Evolutionary conservation across 2,797 vertebrate genomes (phyloP).

Genomic region (Podarcis siculus): DNA sequence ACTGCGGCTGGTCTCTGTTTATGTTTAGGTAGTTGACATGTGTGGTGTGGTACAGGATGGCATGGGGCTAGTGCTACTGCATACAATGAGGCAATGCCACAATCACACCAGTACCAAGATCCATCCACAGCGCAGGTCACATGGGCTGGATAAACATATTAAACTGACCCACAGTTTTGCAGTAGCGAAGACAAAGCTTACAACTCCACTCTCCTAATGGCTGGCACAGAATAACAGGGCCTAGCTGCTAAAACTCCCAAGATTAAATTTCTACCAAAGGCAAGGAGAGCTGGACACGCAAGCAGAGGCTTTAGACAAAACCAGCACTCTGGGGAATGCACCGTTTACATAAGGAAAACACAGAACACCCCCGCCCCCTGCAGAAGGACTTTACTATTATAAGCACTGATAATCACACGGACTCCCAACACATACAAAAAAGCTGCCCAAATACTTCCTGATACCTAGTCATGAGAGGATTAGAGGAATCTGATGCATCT

Average conservation of each 20-base stretch:
- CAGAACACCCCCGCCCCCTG: background rate
- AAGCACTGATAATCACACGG: constrained; percentile 1
- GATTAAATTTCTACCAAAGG: background rate
- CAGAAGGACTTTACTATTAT: constrained; percentile 47
- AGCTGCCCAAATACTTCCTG: constrained; percentile 8
- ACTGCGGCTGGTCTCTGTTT: background rate
- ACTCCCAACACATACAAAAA: background rate
- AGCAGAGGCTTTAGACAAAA: background rate
- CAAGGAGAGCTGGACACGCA: background rate
- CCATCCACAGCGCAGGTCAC: background rate
- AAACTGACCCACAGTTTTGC: background rate
- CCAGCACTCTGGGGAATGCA: background rate
- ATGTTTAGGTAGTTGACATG: too few species aligned
- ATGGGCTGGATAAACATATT: background rate
- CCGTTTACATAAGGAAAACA: background rate
- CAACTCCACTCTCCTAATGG: background rate
- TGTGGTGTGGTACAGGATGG: background rate
- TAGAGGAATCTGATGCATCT: constrained; percentile 59
- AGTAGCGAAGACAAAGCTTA: background rate
- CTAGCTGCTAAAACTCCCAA: background rate
- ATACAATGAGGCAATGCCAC: background rate
- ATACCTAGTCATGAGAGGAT: constrained; percentile 35
- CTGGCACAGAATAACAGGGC: background rate
- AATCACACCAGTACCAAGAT: background rate
- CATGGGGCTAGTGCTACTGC: background rate